These are phyloP conservation scores for Xanthia togata DNA, from an alignment of 2,888 invertebrate species.

Conservation along the genomic window DNA sequence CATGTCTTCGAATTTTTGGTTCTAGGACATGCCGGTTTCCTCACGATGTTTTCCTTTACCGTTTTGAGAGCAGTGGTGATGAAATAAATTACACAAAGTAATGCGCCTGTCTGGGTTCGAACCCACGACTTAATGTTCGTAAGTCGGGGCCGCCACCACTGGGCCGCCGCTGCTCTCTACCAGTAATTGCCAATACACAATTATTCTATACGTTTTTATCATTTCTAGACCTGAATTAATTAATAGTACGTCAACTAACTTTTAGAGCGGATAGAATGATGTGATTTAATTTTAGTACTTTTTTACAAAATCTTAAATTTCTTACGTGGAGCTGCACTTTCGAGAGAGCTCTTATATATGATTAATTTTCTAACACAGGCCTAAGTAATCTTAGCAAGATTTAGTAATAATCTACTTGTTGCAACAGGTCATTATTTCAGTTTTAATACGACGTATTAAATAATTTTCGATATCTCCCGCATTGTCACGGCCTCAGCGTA, in stretches of 20 bases:
- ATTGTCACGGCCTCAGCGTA: constrained; percentile 51
- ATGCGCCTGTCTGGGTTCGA: no score
- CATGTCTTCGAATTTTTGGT: no score
- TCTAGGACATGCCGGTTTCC: no score
- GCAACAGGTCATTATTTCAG: constrained; percentile 10
- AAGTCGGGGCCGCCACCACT: no score
- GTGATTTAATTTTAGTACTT: background rate
- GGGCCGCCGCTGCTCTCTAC: no score
- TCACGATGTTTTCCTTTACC: no score
- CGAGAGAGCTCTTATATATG: no score
- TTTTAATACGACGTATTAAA: constrained; percentile 36
- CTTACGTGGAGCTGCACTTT: no score
- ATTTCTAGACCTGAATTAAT: background rate
- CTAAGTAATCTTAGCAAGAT: background rate
- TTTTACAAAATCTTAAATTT: background rate
- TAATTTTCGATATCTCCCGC: constrained; percentile 46
- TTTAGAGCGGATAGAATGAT: background rate
- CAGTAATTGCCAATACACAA: background rate
- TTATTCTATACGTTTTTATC: background rate
- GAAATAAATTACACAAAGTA: no score
- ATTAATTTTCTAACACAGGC: background rate
- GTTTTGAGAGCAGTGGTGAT: no score
- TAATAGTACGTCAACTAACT: background rate
- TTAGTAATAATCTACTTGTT: constrained; percentile 8
- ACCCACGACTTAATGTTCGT: no score